Evolutionary conservation across 2,113 vertebrate genomes (phyloP), one percentile per base, ranked within the genome.

Genomic region (Anhinga anhinga): DNA sequence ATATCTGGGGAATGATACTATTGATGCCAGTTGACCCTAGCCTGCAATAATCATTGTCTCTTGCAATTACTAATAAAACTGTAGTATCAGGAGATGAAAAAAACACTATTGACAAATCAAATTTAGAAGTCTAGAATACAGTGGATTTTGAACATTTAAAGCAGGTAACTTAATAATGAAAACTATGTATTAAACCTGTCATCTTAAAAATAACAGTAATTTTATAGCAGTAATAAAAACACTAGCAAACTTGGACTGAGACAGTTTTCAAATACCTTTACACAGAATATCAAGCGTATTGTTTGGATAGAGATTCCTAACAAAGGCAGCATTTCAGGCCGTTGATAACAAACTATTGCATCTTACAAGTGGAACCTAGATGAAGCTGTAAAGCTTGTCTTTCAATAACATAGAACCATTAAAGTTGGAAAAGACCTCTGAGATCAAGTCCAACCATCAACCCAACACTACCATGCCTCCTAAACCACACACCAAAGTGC

Each of bases 231-330:
- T 49, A 86, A 90, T 16, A 13, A 86, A 91, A 93, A 76, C 34
- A 52, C 32, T 50, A 38, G 30, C 25, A 88, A 82, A 79, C 65
- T 78, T 90, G 72, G 29, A 83, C 25, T 30, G 23, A 91, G 59
- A 77, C 10, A 26, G 71, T 70, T 96, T 96, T 61, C 44, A 88
- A 79, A 79, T 90, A 97, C 38, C 27, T 92, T 93, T 92, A 56
- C 47, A 82, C 30, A 90, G 34, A 86, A 65, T 42, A 91, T 44
- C 23, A 80, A 56, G n/a, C 78, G 69, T 59, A 70, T 82, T 50
- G 58, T 78, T 82, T 82, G 77, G 53, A 87, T 53, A 76, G 45
- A 79, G 36, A 91, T 70, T 88, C 47, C 40, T 83, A 78, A 78
- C 32, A 94, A 49, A 82, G 17, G 36, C 42, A 67, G 16, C 30